Conservation (phyloP, 1,140 invertebrate genomes). For the Hyles vespertilio region DNA sequence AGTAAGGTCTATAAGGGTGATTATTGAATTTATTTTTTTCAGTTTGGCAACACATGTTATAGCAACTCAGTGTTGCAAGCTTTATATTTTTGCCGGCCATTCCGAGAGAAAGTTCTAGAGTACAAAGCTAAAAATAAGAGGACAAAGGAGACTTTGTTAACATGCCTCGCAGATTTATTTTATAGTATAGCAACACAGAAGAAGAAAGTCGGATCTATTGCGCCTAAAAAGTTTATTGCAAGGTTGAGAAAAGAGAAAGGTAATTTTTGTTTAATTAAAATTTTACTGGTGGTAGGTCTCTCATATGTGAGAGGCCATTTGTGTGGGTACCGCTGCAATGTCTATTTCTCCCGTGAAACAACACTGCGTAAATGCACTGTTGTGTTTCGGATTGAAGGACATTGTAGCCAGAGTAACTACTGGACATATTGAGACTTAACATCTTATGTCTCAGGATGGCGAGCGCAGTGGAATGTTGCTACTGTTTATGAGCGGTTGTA, state of each 20-base stretch:
- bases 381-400: too few relatives aligned
- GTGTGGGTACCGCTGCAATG: too few relatives aligned
- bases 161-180: conserved; percentile 98
- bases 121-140: conserved; percentile 99
- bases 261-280: conserved; percentile 52
- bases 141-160: conserved; percentile 97
- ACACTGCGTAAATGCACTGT: too few relatives aligned
- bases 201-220: conserved; percentile 99
- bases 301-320: too few relatives aligned
- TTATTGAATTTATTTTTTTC: conserved; percentile 63
- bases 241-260: conserved; percentile 99
- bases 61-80: conserved; percentile 99
- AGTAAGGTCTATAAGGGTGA: not conserved
- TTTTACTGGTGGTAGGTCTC: too few relatives aligned
- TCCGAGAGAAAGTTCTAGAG: conserved; percentile 98
- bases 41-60: conserved; percentile 99
- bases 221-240: conserved; percentile 99
- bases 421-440: too few relatives aligned
- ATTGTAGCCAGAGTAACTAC: too few relatives aligned
- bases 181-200: conserved; percentile 99
- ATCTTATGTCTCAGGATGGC: too few relatives aligned
- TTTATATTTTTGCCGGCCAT: conserved; percentile 98
- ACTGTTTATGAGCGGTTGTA: too few relatives aligned
- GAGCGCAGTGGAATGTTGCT: too few relatives aligned
- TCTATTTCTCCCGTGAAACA: too few relatives aligned